Evolutionary conservation across 2,888 invertebrate genomes (phyloP).

Genomic region (Erynnis tages): DNA sequence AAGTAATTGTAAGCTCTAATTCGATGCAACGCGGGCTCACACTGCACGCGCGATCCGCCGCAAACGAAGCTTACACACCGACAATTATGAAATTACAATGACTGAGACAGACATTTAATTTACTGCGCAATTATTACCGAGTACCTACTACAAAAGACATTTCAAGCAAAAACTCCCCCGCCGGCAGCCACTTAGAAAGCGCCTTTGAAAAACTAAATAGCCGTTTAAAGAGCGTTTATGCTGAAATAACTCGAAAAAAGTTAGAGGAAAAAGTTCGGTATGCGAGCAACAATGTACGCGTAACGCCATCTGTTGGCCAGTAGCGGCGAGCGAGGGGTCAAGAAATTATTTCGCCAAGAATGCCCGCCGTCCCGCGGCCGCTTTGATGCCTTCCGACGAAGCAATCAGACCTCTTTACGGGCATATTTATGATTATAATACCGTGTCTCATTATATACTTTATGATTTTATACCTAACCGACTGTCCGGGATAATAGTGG

Average conservation of each 20-base stretch:
- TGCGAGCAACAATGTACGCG: constrained; percentile 64
- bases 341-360: constrained; percentile 68
- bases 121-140: constrained; percentile 68
- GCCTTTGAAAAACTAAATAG: constrained; percentile 77
- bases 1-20: constrained; percentile 9
- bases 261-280: constrained; percentile 58
- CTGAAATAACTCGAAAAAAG: constrained; percentile 69
- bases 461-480: constrained; percentile 75
- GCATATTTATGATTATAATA: constrained; percentile 81
- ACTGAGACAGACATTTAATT: constrained; percentile 61
- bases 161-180: constrained; percentile 58
- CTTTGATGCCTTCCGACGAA: constrained; percentile 79
- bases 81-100: constrained; percentile 63
- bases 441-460: constrained; percentile 76
- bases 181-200: constrained; percentile 73
- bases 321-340: constrained; percentile 65
- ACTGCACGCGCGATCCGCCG: constrained; percentile 26
- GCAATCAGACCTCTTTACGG: constrained; percentile 79
- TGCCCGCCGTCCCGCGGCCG: constrained; percentile 65
- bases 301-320: constrained; percentile 77
- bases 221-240: constrained; percentile 73
- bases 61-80: constrained; percentile 39
- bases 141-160: constrained; percentile 71
- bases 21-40: constrained; percentile 18
- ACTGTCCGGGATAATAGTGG: constrained; percentile 62